Conservation (phyloP, 2,888 invertebrate species). For the Pedicia rivosa region DNA sequence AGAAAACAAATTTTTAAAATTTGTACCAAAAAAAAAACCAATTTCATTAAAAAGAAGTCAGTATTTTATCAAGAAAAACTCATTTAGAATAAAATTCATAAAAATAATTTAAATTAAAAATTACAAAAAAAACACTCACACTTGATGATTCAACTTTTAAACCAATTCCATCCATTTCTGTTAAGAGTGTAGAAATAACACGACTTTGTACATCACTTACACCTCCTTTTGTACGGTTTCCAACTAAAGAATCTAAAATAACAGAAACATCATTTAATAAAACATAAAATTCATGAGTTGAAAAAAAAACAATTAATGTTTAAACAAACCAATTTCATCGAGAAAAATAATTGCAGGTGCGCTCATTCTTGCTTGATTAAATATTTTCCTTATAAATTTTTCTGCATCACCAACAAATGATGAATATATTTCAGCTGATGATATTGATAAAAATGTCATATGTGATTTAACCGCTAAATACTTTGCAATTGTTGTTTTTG, state of each 20-base stretch:
- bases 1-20: too few species aligned
- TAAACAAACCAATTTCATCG: constrained; percentile 39
- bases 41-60: too few species aligned
- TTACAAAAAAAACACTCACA: too few species aligned
- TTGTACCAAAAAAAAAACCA: too few species aligned
- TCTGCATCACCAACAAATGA: constrained; percentile 50
- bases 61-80: too few species aligned
- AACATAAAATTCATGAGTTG: too few species aligned
- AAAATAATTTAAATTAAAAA: too few species aligned
- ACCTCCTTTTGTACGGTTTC: constrained; percentile 22
- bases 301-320: neutral
- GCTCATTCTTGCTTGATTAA: constrained; percentile 39
- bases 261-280: too few species aligned
- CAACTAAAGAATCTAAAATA: constrained; percentile 32
- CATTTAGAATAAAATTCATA: too few species aligned
- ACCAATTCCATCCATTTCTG: constrained; percentile 50
- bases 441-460: constrained; percentile 38
- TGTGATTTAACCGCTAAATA: constrained; percentile 37
- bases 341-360: constrained; percentile 44
- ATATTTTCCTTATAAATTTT: constrained; percentile 38
- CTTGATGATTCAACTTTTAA: constrained; percentile 7
- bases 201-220: constrained; percentile 36
- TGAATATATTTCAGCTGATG: constrained; percentile 45
- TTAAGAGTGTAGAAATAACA: constrained; percentile 41
- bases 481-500: constrained; percentile 44